Evolutionary conservation across 2,888 invertebrate species (phyloP).

Genomic region (Nemoura dubitans): DNA sequence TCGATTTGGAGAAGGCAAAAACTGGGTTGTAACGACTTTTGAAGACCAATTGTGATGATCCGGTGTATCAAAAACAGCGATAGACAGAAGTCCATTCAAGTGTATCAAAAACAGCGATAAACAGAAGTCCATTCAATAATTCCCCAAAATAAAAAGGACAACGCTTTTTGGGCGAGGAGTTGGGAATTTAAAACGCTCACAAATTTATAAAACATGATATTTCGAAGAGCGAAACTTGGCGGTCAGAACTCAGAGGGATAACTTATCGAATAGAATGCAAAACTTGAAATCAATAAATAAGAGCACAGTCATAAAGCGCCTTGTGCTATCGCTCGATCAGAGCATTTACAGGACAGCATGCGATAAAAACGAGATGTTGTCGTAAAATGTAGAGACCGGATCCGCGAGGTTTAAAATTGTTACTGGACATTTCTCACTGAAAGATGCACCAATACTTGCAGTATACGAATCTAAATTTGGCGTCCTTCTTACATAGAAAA

Average conservation of each 20-base stretch:
- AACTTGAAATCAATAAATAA: background rate
- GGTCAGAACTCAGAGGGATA: background rate
- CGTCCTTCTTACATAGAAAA: background rate
- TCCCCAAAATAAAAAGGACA: too few relatives aligned
- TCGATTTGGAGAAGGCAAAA: background rate
- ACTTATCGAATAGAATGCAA: background rate
- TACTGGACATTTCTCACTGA: background rate
- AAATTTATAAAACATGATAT: background rate
- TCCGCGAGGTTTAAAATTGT: background rate
- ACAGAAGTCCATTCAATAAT: too few relatives aligned
- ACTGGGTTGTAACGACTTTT: background rate
- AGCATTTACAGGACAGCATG: background rate
- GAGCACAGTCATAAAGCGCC: background rate
- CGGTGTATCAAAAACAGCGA: background rate
- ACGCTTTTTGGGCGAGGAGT: background rate
- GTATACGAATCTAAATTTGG: background rate
- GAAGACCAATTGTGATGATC: background rate
- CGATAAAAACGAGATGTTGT: background rate
- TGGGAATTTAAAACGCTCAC: background rate
- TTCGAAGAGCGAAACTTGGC: background rate
- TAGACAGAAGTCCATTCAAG: too few relatives aligned
- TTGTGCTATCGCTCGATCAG: background rate
- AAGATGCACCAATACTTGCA: background rate
- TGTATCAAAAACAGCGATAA: too few relatives aligned
- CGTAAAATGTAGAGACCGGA: background rate